Conservation (phyloP, 2,888 invertebrate species). For the Branchellion lobata region DNA sequence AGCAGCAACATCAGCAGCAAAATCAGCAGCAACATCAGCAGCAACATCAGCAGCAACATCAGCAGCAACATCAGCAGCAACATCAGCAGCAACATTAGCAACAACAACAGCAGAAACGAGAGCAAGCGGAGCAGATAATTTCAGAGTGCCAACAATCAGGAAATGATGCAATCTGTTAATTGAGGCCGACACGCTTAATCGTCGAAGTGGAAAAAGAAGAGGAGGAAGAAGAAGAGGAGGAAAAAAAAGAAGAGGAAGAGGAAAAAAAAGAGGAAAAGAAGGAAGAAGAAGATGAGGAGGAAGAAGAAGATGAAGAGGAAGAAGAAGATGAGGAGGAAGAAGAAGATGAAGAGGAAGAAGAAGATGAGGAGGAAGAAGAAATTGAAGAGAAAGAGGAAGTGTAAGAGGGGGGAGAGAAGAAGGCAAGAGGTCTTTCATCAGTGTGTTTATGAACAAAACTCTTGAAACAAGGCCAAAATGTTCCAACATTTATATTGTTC, state of each 20-base stretch:
- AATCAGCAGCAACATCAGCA: not conserved
- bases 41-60: not conserved
- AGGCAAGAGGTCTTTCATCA: not conserved
- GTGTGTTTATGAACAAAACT: not conserved
- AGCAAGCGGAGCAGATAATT: no score
- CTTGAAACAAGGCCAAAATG: not conserved
- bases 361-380: not conserved
- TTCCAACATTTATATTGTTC: not conserved
- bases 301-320: not conserved
- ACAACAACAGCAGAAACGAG: no score
- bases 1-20: not conserved
- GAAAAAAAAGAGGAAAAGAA: not conserved
- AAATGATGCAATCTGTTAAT: no score
- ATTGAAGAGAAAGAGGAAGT: not conserved
- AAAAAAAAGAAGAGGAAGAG: not conserved
- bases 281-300: constrained; percentile 4
- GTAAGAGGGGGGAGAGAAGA: not conserved
- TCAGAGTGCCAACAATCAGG: no score
- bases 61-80: no score
- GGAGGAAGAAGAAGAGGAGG: not conserved
- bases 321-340: not conserved
- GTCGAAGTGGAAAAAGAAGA: not conserved
- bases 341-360: not conserved
- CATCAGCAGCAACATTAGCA: no score
- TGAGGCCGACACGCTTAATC: no score